Evolutionary conservation across 2,888 invertebrate genomes (phyloP).

Genomic region (Chironomus riparius): DNA sequence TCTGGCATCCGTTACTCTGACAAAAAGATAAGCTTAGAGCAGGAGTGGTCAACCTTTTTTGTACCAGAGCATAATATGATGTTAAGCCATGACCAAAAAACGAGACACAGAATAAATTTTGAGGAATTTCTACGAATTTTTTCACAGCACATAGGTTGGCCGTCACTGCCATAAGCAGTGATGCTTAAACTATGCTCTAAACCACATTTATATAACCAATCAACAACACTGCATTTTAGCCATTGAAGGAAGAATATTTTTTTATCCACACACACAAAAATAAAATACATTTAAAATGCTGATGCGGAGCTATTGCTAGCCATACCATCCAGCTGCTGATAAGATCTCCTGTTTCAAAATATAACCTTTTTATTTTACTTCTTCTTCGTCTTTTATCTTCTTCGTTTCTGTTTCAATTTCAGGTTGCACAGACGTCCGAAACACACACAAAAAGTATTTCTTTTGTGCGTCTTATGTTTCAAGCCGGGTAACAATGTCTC

Average conservation of each 20-base stretch:
- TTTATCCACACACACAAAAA: neutral
- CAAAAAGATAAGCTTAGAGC: no score
- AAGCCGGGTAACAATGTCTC: neutral
- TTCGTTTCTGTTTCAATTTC: neutral
- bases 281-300: conserved; percentile 6
- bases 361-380: conserved; percentile 1
- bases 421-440: neutral
- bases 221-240: neutral
- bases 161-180: no score
- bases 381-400: neutral
- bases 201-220: no score
- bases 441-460: neutral
- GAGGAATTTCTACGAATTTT: no score
- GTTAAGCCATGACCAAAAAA: no score
- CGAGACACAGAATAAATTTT: no score
- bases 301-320: neutral
- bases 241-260: conserved; percentile 8
- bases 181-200: no score
- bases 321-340: conserved; percentile 14
- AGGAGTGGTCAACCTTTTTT: no score
- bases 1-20: no score
- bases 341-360: conserved; percentile 15
- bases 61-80: no score
- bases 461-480: neutral
- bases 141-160: no score